Conservation (phyloP, 2,797 vertebrate genomes). For the Myripristis jacobus region DNA sequence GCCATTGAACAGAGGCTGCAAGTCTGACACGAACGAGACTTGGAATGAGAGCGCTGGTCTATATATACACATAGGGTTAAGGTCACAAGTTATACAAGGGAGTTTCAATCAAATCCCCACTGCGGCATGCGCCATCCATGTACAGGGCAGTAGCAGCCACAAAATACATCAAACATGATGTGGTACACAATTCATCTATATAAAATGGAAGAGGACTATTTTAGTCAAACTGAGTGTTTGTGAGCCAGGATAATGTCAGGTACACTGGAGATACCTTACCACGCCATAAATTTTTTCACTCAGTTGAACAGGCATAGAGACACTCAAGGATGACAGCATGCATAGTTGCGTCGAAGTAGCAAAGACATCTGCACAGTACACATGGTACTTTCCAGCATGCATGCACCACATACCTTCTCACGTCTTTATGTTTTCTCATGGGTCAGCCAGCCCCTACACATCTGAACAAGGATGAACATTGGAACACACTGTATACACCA, state of each 20-base stretch:
- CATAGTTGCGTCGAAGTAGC: conserved; percentile 49
- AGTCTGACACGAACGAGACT: background rate
- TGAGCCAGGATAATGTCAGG: conserved; percentile 35
- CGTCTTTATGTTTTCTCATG: conserved; percentile 19
- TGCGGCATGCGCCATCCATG: background rate
- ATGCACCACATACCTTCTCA: conserved; percentile 31
- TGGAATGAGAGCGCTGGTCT: conserved; percentile 8
- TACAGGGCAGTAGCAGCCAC: background rate
- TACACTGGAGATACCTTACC: conserved; percentile 25
- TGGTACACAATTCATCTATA: conserved; percentile 10
- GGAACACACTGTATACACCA: conserved; percentile 6
- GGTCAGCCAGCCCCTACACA: conserved; percentile 15
- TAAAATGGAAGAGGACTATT: conserved; percentile 22
- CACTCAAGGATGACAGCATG: conserved; percentile 51
- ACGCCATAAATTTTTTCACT: conserved; percentile 41
- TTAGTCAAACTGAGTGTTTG: background rate
- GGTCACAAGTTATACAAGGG: background rate
- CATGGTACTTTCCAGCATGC: conserved; percentile 2
- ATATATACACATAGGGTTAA: background rate
- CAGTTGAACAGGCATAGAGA: conserved; percentile 51
- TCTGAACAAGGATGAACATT: conserved; percentile 15
- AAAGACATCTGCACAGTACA: conserved; percentile 44
- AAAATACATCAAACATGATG: conserved; percentile 12
- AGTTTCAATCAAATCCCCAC: background rate
- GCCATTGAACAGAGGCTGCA: background rate